A percentile compares a stretch with the other conserved stretches of the same genome.
phyloP scores from a whole-genome alignment of 2,113 vertebrate species.

The Connochaetes taurinus region DNA sequence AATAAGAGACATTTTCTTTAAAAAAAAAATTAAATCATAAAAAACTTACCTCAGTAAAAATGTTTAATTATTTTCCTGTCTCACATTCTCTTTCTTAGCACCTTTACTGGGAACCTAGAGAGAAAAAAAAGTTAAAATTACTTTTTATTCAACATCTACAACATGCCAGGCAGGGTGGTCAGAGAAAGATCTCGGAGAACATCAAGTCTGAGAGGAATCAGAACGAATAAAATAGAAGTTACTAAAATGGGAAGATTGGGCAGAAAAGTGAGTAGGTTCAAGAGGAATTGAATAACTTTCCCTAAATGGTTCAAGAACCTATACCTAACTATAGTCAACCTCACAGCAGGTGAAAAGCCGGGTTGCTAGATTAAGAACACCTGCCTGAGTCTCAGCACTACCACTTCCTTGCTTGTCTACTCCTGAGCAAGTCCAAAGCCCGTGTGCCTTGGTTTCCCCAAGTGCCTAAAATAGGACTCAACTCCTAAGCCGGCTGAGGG shows the following conservation, averaged over 20 bases:
- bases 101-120: conserved; percentile 69
- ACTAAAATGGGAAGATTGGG: background rate
- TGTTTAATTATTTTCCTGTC: conserved; percentile 51
- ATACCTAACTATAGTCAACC: background rate
- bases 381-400: background rate
- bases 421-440: background rate
- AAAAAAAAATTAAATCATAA: background rate
- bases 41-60: conserved; percentile 68
- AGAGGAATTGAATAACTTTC: background rate
- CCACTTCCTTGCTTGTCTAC: background rate
- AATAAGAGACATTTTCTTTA: background rate
- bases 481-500: background rate
- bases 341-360: background rate
- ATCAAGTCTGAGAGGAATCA: background rate
- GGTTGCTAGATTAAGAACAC: background rate
- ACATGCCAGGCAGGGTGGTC: background rate
- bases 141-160: background rate
- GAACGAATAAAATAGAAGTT: background rate
- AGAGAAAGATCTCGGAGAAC: background rate
- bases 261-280: background rate
- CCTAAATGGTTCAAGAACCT: background rate
- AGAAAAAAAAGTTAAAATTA: background rate
- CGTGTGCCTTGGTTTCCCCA: background rate
- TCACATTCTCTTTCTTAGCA: conserved; percentile 74
- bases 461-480: background rate